These are phyloP conservation scores for Sesia apiformis DNA, from an alignment of 2,888 invertebrate species.

Conservation along the genomic window DNA sequence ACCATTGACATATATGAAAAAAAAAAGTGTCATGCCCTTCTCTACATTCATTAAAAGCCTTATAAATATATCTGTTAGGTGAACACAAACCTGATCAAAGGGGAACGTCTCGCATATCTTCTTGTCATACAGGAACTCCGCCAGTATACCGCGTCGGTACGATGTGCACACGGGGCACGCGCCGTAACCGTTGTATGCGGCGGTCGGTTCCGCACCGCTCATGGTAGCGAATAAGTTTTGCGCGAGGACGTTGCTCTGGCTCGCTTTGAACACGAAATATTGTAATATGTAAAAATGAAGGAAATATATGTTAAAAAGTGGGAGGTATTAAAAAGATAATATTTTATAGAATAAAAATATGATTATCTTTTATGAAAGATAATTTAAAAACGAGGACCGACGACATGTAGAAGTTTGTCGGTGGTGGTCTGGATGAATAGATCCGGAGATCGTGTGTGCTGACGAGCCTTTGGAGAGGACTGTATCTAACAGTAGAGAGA, in stretches of 20 bases:
- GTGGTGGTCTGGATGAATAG: no score
- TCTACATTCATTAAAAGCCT: background rate
- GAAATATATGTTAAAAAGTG: constrained; percentile 10
- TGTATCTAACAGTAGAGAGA: no score
- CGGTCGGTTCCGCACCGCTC: constrained; percentile 66
- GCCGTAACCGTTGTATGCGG: constrained; percentile 91
- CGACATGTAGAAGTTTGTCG: no score
- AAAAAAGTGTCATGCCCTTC: no score
- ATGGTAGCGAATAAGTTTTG: constrained; percentile 80
- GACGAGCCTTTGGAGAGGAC: no score
- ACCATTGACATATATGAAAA: no score
- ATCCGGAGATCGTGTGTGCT: no score
- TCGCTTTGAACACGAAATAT: constrained; percentile 67
- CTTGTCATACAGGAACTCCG: constrained; percentile 92
- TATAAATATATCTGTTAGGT: background rate
- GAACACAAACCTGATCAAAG: constrained; percentile 78
- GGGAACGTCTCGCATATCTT: constrained; percentile 93
- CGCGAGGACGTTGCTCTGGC: constrained; percentile 85
- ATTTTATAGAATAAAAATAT: background rate
- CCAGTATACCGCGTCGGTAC: constrained; percentile 84
- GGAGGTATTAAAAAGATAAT: background rate
- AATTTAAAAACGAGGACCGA: no score
- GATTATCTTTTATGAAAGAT: background rate
- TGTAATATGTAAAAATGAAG: constrained; percentile 1
- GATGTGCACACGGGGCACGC: constrained; percentile 96